phyloP scores from a whole-genome alignment of 1,140 invertebrate species.

The Acromyrmex echinatior region DNA sequence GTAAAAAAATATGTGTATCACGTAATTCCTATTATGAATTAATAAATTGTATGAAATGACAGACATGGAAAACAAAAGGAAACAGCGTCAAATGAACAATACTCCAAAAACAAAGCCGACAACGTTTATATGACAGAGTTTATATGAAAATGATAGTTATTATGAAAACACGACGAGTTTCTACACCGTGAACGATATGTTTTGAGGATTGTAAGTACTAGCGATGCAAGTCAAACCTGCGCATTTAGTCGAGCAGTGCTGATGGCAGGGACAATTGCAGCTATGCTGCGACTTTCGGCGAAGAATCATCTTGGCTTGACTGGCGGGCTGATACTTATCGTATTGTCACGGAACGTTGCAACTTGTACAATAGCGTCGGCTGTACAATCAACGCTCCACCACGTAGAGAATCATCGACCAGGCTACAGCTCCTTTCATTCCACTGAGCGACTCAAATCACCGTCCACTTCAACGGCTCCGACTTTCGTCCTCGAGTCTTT shows the following conservation, averaged over 20 bases:
- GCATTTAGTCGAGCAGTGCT: conserved; percentile 83
- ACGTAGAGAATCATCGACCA: conserved; percentile 22
- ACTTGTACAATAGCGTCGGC: conserved; percentile 44
- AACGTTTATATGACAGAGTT: not conserved
- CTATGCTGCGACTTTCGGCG: conserved; percentile 79
- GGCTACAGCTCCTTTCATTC: conserved; percentile 21
- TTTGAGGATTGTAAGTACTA: conserved; percentile 1
- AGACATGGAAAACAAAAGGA: not conserved
- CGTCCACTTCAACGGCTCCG: not conserved
- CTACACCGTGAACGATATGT: not conserved
- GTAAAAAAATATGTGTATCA: no score
- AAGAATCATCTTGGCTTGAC: conserved; percentile 76
- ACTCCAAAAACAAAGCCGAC: not conserved
- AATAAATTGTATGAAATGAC: conserved; percentile 10
- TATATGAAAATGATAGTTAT: not conserved
- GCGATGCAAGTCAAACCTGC: conserved; percentile 78
- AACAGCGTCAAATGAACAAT: not conserved
- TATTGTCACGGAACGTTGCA: conserved; percentile 51
- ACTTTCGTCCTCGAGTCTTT: conserved; percentile 21
- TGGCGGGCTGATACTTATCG: conserved; percentile 44
- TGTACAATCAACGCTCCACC: conserved; percentile 38
- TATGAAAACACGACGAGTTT: not conserved
- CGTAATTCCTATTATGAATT: not conserved
- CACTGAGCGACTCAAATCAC: conserved; percentile 15
- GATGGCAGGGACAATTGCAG: conserved; percentile 85